Base-by-base conservation (phyloP, 2,797 vertebrate species). In the Girardinus metallicus region DNA sequence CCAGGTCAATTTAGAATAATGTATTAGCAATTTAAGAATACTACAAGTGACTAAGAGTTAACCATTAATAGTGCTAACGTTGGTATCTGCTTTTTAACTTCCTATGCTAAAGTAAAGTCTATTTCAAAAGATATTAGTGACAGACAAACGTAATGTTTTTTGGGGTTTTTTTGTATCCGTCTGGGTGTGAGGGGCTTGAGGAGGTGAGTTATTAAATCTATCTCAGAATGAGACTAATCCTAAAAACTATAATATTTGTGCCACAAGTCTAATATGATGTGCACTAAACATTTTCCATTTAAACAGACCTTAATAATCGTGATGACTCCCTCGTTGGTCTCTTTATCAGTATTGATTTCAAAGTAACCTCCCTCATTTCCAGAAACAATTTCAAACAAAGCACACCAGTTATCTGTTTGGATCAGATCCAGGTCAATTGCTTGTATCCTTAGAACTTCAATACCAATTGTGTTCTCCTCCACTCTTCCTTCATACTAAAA, bases 361-460 rank as follows among this genome's bases (percentile, higher is more conserved):
- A 99, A 99, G 86, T 95, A 97, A 13, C 96, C 95, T 0, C 94
- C 97, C 87, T 99, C 98, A 75, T 99, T 99, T 84, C 98, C 98
- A 0, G 96, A 96, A 60, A 95, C 73, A 34, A 99, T 97, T 83
- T 93, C 89, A 87, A 92, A 99, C 21, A 95, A 94, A 4, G 97
- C 97, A 80, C 94, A 74, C 98, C 98, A 99, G 77, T 97, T 99
- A 29, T 97, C 97, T 21, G 97, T 94, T 88, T 94, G 73, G 18
- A 96, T 94, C 91, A 96, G 84, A 71, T 99, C 98, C 82, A 87
- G 85, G 89, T 99, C 98, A 46, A 90, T 60, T 43, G 95, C 96
- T 94, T 95, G 93, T 86, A 99, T 95, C 89, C 97, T 95, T 85
- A 98, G 57, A 53, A 97, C 92, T 82, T 98, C 97, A 80, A 95